Conservation (phyloP, 2,888 invertebrate species). For the Heliconius ismenius region DNA sequence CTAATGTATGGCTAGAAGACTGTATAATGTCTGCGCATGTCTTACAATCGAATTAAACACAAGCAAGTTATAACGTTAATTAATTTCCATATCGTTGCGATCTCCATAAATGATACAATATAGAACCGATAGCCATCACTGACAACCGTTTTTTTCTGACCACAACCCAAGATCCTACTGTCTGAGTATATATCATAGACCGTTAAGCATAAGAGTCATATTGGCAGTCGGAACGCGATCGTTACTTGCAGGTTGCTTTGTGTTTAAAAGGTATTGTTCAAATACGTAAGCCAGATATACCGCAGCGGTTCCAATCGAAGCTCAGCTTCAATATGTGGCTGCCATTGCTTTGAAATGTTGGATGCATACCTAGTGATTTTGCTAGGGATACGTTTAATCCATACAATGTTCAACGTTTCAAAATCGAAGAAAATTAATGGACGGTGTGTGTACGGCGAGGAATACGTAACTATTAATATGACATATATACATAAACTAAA, state of each 20-base stretch:
- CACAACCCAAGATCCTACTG: slow-evolving; percentile 7
- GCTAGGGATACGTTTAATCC: slow-evolving; percentile 29
- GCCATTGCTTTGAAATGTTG: slow-evolving; percentile 33
- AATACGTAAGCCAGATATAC: slow-evolving; percentile 36
- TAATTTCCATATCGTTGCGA: slow-evolving; percentile 1
- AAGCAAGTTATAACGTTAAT: background rate
- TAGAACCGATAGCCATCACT: slow-evolving; percentile 3
- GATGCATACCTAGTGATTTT: slow-evolving; percentile 32
- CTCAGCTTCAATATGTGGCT: slow-evolving; percentile 35
- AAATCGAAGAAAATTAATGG: slow-evolving; percentile 22
- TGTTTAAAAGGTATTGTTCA: slow-evolving; percentile 37
- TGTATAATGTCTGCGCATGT: background rate
- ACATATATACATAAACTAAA: background rate
- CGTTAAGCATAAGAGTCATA: slow-evolving; percentile 27
- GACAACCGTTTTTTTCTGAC: slow-evolving; percentile 13
- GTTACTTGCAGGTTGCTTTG: slow-evolving; percentile 35
- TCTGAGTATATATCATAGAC: slow-evolving; percentile 14
- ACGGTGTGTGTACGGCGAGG: background rate
- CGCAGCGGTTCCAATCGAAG: slow-evolving; percentile 34
- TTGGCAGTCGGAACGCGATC: slow-evolving; percentile 21
- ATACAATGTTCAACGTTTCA: slow-evolving; percentile 23
- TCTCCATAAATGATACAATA: background rate
- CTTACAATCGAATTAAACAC: background rate
- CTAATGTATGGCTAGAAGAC: background rate
- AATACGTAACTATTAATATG: slow-evolving; percentile 3